Evolutionary conservation across 2,888 invertebrate species (phyloP).

Genomic region (Galerucella calmariensis): DNA sequence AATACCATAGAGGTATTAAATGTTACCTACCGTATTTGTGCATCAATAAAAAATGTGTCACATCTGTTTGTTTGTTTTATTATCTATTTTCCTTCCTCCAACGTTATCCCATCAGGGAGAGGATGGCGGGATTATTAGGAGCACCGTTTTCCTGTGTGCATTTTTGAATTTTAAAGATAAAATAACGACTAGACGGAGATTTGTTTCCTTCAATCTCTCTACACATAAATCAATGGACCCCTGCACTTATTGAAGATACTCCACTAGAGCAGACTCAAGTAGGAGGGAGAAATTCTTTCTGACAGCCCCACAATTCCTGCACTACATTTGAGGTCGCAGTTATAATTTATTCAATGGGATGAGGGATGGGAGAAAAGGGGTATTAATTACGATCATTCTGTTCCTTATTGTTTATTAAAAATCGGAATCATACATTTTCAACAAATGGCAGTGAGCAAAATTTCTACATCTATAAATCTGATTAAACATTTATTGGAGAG

Average conservation of each 20-base stretch:
- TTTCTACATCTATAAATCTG: conserved; percentile 43
- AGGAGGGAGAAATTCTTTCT: too few relatives aligned
- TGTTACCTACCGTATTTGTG: conserved; percentile 67
- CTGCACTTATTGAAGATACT: too few relatives aligned
- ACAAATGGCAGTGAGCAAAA: conserved; percentile 50
- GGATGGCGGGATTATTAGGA: too few relatives aligned
- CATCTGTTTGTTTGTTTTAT: conserved; percentile 7
- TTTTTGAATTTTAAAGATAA: too few relatives aligned
- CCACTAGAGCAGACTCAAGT: too few relatives aligned
- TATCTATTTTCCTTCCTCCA: background rate
- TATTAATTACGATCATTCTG: background rate
- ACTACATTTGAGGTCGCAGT: too few relatives aligned
- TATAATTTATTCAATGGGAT: background rate
- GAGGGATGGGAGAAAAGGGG: background rate
- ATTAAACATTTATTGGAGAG: conserved; percentile 39
- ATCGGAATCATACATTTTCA: conserved; percentile 38
- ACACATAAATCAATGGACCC: too few relatives aligned
- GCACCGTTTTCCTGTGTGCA: too few relatives aligned
- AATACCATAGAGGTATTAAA: conserved; percentile 59
- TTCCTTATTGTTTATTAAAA: conserved; percentile 28
- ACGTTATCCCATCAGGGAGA: too few relatives aligned
- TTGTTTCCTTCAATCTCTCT: too few relatives aligned
- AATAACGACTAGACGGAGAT: too few relatives aligned
- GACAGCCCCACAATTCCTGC: too few relatives aligned
- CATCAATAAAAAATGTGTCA: conserved; percentile 62